Evolutionary conservation across 2,888 invertebrate genomes (phyloP), one percentile per base, ranked within the genome.

Genomic region (Caenorhabditis sp.): DNA sequence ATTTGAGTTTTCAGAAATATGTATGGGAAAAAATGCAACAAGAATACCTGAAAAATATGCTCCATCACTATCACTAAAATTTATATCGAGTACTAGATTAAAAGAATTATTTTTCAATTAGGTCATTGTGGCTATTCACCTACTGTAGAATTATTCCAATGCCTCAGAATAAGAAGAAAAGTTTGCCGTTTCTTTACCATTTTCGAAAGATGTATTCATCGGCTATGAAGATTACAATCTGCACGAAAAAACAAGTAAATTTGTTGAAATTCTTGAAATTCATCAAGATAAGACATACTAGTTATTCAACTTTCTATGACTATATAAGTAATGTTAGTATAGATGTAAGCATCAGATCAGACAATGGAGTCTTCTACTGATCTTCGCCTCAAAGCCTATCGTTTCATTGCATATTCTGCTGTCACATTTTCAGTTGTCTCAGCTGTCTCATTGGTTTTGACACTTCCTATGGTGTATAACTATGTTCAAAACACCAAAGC

Each of bases 321-420:
- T 43, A 43, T 43, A 43, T 17, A 43, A 43, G 14, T 14, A 7
- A 14, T 12, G 14, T 2, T 3, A 17, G 17, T 3, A 43, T 10
- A 23, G 54, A 54, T 54, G 23, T 54, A 23, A 54, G 54, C 25
- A 43, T 43, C 43, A 43, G 43, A 43, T 43, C 43, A 7, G 17
- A 43, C 43, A 23, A 74, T 74, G 74, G 74, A 74, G 52, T 74
- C 69, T 63, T 52, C 60, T 36, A 61, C 59, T 53, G 74, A 74
- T 68, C 69, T 74, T 58, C 63, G 67, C 23, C 53, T 74, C 21
- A 69, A 69, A 25, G 67, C 74, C 1, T 74, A 65, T 57, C 67
- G 69, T 17, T 53, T 69, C n/a, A 74, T 74, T 58, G 74, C 74
- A 21, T 74, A 74, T 21, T 67, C 69, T 31, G 69, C 74, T 43